Conservation (phyloP, 2,888 invertebrate species). For the Ariolimax columbianus region DNA sequence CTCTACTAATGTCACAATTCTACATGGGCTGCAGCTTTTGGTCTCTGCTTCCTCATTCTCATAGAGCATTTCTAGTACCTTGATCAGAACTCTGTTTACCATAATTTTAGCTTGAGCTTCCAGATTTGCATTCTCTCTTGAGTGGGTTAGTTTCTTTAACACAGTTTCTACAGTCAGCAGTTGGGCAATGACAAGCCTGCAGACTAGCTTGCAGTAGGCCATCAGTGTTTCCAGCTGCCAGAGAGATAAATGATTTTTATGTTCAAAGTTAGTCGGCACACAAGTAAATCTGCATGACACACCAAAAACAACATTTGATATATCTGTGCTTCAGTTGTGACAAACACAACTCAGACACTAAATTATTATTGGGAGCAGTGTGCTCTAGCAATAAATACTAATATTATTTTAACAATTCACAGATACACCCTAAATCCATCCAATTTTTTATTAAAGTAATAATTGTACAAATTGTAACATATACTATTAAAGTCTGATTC, state of each 20-base stretch:
- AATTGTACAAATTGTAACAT: not conserved
- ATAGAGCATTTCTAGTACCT: slow-evolving; percentile 39
- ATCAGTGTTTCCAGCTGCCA: slow-evolving; percentile 44
- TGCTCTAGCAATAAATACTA: too few relatives aligned
- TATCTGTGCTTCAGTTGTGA: too few relatives aligned
- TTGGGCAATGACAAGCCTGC: slow-evolving; percentile 24
- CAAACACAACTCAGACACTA: too few relatives aligned
- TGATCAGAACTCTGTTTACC: slow-evolving; percentile 39
- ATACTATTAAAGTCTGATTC: not conserved
- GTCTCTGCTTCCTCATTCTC: not conserved
- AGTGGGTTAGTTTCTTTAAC: slow-evolving; percentile 15
- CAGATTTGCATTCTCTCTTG: slow-evolving; percentile 42
- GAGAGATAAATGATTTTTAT: not conserved
- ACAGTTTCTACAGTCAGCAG: slow-evolving; percentile 39
- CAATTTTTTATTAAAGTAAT: too few relatives aligned
- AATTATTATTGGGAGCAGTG: too few relatives aligned
- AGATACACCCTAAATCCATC: too few relatives aligned
- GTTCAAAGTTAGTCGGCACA: too few relatives aligned
- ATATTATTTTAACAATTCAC: too few relatives aligned
- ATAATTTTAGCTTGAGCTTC: not conserved
- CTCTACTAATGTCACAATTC: slow-evolving; percentile 6
- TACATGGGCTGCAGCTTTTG: slow-evolving; percentile 1
- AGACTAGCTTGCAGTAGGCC: slow-evolving; percentile 40
- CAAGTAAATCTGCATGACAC: too few relatives aligned
- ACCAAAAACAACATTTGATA: too few relatives aligned